Evolutionary conservation across 2,113 vertebrate species (phyloP), one percentile per base, ranked within the genome.

Genomic region (Chaetodon trifascialis): DNA sequence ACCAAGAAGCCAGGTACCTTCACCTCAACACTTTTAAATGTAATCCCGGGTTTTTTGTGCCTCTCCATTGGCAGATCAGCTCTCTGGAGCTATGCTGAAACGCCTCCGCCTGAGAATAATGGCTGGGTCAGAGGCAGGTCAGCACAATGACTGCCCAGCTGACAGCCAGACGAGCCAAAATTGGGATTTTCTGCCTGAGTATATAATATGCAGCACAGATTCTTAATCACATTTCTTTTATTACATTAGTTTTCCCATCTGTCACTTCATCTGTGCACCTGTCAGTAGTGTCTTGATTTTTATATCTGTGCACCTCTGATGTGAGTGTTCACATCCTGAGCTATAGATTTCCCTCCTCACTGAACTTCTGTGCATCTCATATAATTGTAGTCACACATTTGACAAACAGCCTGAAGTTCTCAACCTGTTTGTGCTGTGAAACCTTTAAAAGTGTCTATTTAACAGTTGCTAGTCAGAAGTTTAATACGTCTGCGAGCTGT

Each of bases 1-100:
- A 94, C 96, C 17, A 98, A 98, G 92, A 98, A 98, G 89, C 85
- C 96, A 98, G 98, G 98, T 99, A 97, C 46, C 88, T 70, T 36
- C 21, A 80, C 42, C n/a, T 6, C 30, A 54, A 7, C 7, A 12
- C 60, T 40, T 72, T 56, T 11, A 56, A 7, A 55, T 58, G 8
- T 47, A 51, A 56, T 80, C 23, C 1, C 16, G 67, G 16, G 11
- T 16, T 15, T 63, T 68, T 56, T 70, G 63, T 79, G 59, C 25
- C 55, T 72, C 30, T 78, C 40, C 30, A 17, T 70, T 77, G 76
- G 40, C 34, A 81, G 23, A 74, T 47, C 38, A 30, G 19, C 38
- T 77, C 40, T 62, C 30, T 40, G 47, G 36, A n/a, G 64, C 56
- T 55, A 36, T 58, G 58, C 0, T 80, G 58, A 69, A 84, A 72